Conservation (phyloP, 64 coral and sea anemone genomes). For the Montipora capricornis region DNA sequence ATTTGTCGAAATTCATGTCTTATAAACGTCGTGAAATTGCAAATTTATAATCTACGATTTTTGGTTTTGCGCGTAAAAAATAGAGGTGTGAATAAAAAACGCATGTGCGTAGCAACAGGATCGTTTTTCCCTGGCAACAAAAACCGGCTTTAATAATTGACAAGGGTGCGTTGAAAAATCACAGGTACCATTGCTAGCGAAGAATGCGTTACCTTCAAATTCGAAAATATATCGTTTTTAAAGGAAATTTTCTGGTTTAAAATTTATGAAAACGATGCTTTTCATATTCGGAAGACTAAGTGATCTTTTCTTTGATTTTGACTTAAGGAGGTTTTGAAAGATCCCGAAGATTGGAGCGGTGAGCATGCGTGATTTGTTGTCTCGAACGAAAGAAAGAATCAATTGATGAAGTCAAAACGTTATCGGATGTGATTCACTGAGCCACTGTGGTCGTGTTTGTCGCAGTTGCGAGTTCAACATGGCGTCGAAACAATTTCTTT, state of each 20-base stretch:
- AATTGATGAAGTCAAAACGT: neutral
- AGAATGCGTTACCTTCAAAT: constrained; percentile 21
- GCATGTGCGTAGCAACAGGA: neutral
- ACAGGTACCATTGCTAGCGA: constrained; percentile 9
- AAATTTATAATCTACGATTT: too few relatives aligned
- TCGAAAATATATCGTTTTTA: neutral
- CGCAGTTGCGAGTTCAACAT: neutral
- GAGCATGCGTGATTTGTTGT: constrained; percentile 35
- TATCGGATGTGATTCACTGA: neutral
- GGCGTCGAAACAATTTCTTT: neutral
- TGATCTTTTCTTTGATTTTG: neutral
- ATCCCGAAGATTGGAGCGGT: neutral
- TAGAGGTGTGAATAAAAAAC: too few relatives aligned
- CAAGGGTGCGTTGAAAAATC: neutral
- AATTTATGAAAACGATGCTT: too few relatives aligned
- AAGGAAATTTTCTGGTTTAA: neutral
- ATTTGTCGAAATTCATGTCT: too few relatives aligned
- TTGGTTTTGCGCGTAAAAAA: too few relatives aligned
- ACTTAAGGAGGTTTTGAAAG: neutral
- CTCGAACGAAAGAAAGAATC: constrained; percentile 3
- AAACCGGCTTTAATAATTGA: constrained; percentile 24
- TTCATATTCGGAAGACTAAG: neutral
- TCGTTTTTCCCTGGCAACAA: neutral
- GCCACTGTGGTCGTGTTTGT: neutral
- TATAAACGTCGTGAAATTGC: too few relatives aligned